A percentile compares a stretch with the other conserved stretches of the same genome.
These are phyloP conservation scores for Fragum sueziense DNA, from an alignment of 2,888 invertebrate genomes.

Conservation along the genomic window DNA sequence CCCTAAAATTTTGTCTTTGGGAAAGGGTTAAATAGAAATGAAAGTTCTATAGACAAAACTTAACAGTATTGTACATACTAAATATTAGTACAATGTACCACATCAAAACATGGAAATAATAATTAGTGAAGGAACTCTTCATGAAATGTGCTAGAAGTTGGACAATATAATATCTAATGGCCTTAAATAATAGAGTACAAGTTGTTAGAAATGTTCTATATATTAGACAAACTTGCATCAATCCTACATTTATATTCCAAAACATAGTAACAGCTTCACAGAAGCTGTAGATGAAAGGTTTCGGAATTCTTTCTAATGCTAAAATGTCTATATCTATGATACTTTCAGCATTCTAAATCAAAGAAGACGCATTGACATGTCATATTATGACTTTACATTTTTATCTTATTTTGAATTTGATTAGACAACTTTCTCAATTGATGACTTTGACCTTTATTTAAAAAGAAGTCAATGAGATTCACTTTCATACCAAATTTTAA, in stretches of 20 bases:
- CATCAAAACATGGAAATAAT: not conserved
- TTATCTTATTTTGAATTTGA: not conserved
- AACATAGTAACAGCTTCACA: not conserved
- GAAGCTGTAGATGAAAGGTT: not conserved
- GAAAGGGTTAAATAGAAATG: not conserved
- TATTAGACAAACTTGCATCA: not conserved
- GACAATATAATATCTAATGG: not conserved
- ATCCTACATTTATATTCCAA: not conserved
- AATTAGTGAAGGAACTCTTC: not conserved
- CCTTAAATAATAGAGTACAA: not conserved
- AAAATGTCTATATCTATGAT: not conserved
- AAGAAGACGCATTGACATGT: not conserved
- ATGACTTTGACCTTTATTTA: not conserved
- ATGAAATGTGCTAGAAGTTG: not conserved
- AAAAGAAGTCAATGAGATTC: not conserved
- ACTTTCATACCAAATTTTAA: not conserved
- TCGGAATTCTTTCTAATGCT: not conserved
- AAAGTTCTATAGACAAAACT: not conserved
- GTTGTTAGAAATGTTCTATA: not conserved
- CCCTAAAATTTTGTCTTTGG: too few relatives aligned
- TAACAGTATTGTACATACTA: not conserved
- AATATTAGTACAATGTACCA: too few relatives aligned
- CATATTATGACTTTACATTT: not conserved
- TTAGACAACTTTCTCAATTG: not conserved
- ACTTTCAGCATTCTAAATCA: not conserved